Evolutionary conservation across 2,888 invertebrate genomes (phyloP), one percentile per base, ranked within the genome.

Genomic region (Epistrophe eligans): DNA sequence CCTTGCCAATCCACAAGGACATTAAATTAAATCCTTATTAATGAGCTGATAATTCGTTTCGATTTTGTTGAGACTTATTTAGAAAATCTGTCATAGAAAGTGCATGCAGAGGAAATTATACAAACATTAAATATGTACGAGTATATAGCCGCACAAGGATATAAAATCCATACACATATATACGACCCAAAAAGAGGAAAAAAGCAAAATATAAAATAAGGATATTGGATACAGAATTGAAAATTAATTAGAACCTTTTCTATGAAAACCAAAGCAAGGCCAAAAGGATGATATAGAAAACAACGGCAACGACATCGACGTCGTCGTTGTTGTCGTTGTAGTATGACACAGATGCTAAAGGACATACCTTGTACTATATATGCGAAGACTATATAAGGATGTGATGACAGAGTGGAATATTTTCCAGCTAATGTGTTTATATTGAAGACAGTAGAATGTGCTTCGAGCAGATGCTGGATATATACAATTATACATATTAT

Each of bases 241-340:
- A 81, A 85, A 85, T 85, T 85, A 85, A 85, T 85, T 81, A 85
- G 67, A 81, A 70, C 15, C 81, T 73, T 62, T 60, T 52, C 35
- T 60, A 32, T 40, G 38, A 64, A 57, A 19, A 13, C 55, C 2
- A 55, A 28, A 55, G n/a, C 70, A 55, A 52, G 70, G 70, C 35
- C 15, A 50, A 19, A 19, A 50, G 67, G 43, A 50, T 50, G 8
- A 70, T 28, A 40, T n/a, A 55, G 24, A 55, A 24, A 70, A 40
- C 60, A 40, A 40, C 60, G 40, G 43, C 43, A 9, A 24, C 40
- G 8, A 19, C 60, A 19, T 28, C 6, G 43, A 8, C 15, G 13
- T 15, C 19, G 6, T 32, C 1, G 66, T 48, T 32, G 48, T 64
- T 17, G 32, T 50, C 19, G 17, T 35, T 32, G 3, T n/a, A 55